Evolutionary conservation across 2,888 invertebrate genomes (phyloP).

Genomic region (Eupithecia subumbrata): DNA sequence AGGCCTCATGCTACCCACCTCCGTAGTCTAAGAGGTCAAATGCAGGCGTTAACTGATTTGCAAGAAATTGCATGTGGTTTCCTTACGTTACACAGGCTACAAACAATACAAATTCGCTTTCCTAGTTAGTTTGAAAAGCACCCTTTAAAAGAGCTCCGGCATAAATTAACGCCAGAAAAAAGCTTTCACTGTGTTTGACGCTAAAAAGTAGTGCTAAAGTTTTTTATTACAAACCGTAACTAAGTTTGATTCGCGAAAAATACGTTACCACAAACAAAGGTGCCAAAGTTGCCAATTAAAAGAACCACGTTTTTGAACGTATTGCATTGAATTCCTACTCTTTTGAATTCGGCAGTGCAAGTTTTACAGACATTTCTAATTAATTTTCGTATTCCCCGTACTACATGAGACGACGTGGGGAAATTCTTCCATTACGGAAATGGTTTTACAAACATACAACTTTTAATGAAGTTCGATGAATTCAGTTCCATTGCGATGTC

Average conservation of each 20-base stretch:
- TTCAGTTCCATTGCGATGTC: background rate
- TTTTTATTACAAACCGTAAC: background rate
- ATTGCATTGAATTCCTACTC: conserved; percentile 30
- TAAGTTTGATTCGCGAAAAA: conserved; percentile 12
- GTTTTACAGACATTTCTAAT: conserved; percentile 18
- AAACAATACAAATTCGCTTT: background rate
- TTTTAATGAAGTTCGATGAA: conserved; percentile 14
- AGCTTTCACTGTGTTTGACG: background rate
- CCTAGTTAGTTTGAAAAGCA: background rate
- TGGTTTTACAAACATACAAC: conserved; percentile 9
- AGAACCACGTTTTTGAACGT: conserved; percentile 21
- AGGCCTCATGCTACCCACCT: background rate
- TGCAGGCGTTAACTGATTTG: background rate
- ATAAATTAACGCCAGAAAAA: background rate
- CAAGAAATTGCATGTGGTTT: background rate
- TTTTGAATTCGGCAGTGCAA: conserved; percentile 20
- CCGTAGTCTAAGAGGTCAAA: background rate
- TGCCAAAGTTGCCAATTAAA: conserved; percentile 33
- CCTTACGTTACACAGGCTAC: background rate
- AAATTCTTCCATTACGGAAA: conserved; percentile 11
- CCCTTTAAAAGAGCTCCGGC: background rate
- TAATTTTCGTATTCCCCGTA: conserved; percentile 16
- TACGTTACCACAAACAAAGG: conserved; percentile 12
- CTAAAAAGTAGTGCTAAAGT: conserved; percentile 10
- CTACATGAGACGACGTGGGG: conserved; percentile 5